These are phyloP conservation scores for Nixonia krombeini DNA, from an alignment of 1,140 invertebrate genomes.

Conservation along the genomic window DNA sequence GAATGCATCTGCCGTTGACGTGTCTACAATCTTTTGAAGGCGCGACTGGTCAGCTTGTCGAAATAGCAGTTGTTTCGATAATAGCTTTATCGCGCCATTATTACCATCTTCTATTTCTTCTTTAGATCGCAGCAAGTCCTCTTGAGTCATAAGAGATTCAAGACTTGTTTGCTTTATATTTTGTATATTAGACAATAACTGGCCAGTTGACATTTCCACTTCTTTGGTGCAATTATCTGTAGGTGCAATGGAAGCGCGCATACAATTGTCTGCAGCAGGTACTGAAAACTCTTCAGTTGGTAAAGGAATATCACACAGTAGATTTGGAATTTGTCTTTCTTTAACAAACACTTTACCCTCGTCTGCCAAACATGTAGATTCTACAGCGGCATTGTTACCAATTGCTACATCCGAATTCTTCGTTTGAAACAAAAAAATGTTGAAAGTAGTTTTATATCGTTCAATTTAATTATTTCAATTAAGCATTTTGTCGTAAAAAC, in stretches of 20 bases:
- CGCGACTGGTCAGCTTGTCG: constrained; percentile 35
- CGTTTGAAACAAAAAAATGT: no score
- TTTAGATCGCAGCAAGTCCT: not conserved
- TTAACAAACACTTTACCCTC: no score
- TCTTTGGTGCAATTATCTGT: no score
- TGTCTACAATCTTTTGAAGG: constrained; percentile 17
- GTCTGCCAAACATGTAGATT: not conserved
- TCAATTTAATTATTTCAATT: no score
- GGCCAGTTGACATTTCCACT: no score
- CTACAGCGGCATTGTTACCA: no score
- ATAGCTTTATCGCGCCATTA: constrained; percentile 52
- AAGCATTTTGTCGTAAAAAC: no score
- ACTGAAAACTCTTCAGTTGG: constrained; percentile 18
- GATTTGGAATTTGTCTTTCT: not conserved
- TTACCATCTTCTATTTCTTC: not conserved
- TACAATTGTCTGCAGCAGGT: not conserved
- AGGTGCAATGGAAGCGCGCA: no score
- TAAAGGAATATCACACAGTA: constrained; percentile 34
- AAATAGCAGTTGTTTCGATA: constrained; percentile 61
- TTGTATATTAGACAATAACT: no score
- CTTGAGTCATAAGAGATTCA: constrained; percentile 1
- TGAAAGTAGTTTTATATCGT: no score
- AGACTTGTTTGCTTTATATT: not conserved
- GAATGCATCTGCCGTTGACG: constrained; percentile 27
- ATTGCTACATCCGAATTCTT: not conserved